Evolutionary conservation across 2,797 vertebrate species (phyloP).

Genomic region (Melanotaenia pygmaea): DNA sequence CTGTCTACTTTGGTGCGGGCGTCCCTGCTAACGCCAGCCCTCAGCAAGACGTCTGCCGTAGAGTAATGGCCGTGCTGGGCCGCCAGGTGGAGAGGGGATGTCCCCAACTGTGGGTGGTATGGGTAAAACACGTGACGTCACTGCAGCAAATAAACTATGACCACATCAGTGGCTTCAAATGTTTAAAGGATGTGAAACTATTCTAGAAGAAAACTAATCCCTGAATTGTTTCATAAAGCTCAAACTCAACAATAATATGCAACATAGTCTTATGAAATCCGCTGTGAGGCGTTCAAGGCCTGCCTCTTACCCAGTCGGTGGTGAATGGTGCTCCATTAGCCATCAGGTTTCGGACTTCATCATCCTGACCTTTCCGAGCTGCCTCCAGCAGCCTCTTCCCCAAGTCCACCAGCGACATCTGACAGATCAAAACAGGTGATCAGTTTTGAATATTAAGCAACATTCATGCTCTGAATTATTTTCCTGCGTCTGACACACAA

Average conservation of each 20-base stretch:
- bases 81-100: conserved; percentile 91
- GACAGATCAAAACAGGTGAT: conserved; percentile 7
- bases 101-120: conserved; percentile 84
- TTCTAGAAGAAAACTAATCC: background rate
- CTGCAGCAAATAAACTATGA: background rate
- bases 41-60: conserved; percentile 91
- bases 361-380: conserved; percentile 91
- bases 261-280: background rate
- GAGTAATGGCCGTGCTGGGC: conserved; percentile 93
- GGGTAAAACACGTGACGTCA: background rate
- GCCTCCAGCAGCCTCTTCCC: conserved; percentile 94
- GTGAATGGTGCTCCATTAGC: conserved; percentile 93
- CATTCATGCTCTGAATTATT: background rate
- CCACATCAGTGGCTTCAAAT: background rate
- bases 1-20: conserved; percentile 95
- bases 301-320: conserved; percentile 90
- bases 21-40: conserved; percentile 92
- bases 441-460: background rate
- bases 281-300: background rate
- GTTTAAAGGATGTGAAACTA: background rate
- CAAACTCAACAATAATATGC: too few relatives aligned
- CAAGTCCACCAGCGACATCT: conserved; percentile 94
- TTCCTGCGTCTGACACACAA: background rate
- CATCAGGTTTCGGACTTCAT: conserved; percentile 92
- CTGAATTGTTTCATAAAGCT: background rate